Conservation (phyloP, 2,888 invertebrate genomes). For the Athalia cordata region DNA sequence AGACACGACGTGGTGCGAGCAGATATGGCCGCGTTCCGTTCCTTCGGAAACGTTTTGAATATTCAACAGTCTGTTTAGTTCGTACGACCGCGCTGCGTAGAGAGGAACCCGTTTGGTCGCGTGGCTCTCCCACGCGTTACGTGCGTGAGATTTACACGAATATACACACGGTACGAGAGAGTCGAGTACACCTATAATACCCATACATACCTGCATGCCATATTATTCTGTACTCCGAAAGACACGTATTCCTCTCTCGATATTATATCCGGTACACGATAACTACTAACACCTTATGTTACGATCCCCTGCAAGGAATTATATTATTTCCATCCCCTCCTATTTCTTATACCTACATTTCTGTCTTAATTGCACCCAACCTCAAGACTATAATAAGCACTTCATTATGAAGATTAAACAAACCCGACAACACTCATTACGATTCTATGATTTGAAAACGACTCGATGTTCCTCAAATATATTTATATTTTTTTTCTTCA, state of each 20-base stretch:
- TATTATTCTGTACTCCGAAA: not conserved
- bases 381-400: too few relatives aligned
- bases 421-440: too few relatives aligned
- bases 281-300: conserved; percentile 4
- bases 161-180: not conserved
- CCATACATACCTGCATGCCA: too few relatives aligned
- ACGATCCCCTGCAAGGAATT: not conserved
- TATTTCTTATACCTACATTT: too few relatives aligned
- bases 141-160: conserved; percentile 48
- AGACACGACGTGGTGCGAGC: conserved; percentile 9
- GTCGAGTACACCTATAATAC: conserved; percentile 21
- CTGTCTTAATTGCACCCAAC: too few relatives aligned
- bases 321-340: not conserved
- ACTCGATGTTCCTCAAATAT: too few relatives aligned
- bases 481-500: too few relatives aligned
- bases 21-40: conserved; percentile 29
- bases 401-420: too few relatives aligned
- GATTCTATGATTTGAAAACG: too few relatives aligned
- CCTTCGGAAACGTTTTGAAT: conserved; percentile 48
- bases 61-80: conserved; percentile 53
- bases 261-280: conserved; percentile 29
- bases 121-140: conserved; percentile 72
- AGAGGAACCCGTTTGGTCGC: conserved; percentile 70
- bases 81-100: conserved; percentile 50
- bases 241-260: conserved; percentile 27